Evolutionary conservation across 1,140 invertebrate genomes (phyloP).

Genomic region (Eriocheir sinensis): DNA sequence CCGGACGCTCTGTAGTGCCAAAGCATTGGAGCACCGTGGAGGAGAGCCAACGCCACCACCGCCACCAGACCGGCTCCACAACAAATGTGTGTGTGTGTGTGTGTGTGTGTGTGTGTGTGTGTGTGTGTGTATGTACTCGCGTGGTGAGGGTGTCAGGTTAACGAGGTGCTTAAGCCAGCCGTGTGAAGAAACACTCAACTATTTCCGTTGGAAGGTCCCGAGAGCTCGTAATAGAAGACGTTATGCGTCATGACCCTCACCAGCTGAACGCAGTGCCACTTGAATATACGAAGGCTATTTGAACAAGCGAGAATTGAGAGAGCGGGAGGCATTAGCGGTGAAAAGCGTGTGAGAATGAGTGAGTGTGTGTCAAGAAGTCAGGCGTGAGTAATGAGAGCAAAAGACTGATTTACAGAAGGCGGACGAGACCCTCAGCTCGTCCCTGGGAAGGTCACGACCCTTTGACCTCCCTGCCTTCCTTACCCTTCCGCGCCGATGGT

Average conservation of each 20-base stretch:
- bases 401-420: background rate
- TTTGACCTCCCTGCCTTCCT: background rate
- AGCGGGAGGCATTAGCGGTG: background rate
- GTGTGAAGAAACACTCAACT: background rate
- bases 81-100: background rate
- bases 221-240: no score
- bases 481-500: no score
- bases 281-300: no score
- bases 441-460: background rate
- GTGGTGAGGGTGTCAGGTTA: background rate
- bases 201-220: background rate
- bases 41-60: conserved; percentile 26
- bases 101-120: conserved; percentile 21
- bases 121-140: background rate
- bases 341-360: background rate
- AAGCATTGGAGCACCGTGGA: conserved; percentile 44
- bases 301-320: background rate
- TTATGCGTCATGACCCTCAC: no score
- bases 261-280: no score
- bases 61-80: background rate
- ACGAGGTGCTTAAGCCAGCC: background rate
- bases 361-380: background rate
- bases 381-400: background rate
- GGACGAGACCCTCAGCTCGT: background rate
- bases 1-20: conserved; percentile 37